Evolutionary conservation across 2,888 invertebrate genomes (phyloP).

Genomic region (Lacanobia oleracea): DNA sequence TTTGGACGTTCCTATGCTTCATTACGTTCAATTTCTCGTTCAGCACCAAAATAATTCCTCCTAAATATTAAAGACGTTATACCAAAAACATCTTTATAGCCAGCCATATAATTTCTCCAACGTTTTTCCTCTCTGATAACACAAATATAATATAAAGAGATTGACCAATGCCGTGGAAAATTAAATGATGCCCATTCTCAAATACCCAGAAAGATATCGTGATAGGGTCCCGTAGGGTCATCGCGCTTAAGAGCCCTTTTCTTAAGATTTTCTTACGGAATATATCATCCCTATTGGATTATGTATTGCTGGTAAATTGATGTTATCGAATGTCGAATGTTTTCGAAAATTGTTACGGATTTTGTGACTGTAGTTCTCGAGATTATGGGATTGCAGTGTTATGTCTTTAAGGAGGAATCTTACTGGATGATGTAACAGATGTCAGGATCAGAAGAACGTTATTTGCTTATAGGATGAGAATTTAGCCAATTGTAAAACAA

Average conservation of each 20-base stretch:
- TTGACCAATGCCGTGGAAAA: slow-evolving; percentile 74
- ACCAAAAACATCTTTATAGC: slow-evolving; percentile 44
- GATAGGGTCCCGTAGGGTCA: slow-evolving; percentile 63
- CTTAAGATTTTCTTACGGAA: slow-evolving; percentile 56
- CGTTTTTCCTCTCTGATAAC: slow-evolving; percentile 58
- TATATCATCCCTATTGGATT: slow-evolving; percentile 66
- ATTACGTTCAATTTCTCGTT: slow-evolving; percentile 18
- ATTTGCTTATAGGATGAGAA: not conserved
- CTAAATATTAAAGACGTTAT: slow-evolving; percentile 23
- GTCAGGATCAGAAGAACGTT: not conserved
- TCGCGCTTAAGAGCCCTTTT: slow-evolving; percentile 59
- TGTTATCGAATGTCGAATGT: slow-evolving; percentile 46
- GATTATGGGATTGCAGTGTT: slow-evolving; percentile 28
- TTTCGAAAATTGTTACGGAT: slow-evolving; percentile 27
- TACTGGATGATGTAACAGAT: too few relatives aligned
- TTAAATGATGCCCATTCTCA: slow-evolving; percentile 70
- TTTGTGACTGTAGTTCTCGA: slow-evolving; percentile 23
- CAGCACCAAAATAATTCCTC: slow-evolving; percentile 29
- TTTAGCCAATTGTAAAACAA: not conserved
- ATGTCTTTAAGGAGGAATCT: not conserved
- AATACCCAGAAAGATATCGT: slow-evolving; percentile 69
- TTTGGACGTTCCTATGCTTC: not conserved
- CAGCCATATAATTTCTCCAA: slow-evolving; percentile 53
- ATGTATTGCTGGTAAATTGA: slow-evolving; percentile 52
- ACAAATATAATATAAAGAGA: slow-evolving; percentile 67